These are phyloP conservation scores for Drosophila demipolita DNA, from an alignment of 2,888 invertebrate genomes.

Conservation along the genomic window DNA sequence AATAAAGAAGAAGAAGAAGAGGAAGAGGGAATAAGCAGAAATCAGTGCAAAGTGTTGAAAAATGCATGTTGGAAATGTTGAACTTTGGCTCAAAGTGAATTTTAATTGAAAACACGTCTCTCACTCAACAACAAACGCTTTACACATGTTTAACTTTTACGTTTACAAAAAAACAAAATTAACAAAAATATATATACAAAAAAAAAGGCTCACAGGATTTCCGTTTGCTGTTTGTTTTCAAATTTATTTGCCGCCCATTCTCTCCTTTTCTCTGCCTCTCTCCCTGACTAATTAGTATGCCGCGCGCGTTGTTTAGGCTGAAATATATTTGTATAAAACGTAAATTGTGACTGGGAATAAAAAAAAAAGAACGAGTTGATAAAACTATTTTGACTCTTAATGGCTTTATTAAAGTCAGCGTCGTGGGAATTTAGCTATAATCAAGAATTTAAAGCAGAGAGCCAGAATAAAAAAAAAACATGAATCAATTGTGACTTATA, in stretches of 20 bases:
- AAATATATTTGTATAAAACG: conserved; percentile 50
- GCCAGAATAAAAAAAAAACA: background rate
- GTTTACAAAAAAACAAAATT: background rate
- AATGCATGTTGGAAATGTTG: conserved; percentile 31
- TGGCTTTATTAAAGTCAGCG: conserved; percentile 56
- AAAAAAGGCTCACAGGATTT: conserved; percentile 72
- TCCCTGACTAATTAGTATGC: conserved; percentile 65
- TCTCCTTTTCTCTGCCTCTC: background rate
- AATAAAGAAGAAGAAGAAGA: background rate
- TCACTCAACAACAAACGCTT: conserved; percentile 34
- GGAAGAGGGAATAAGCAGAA: background rate
- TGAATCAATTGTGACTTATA: conserved; percentile 39
- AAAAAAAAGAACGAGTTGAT: conserved; percentile 22
- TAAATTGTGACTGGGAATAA: conserved; percentile 38
- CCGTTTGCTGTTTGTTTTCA: conserved; percentile 66
- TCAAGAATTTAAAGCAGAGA: conserved; percentile 1
- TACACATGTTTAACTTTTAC: conserved; percentile 61
- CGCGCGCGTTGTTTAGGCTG: conserved; percentile 37
- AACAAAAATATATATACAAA: background rate
- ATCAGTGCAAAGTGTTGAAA: conserved; percentile 13
- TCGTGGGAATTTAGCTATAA: conserved; percentile 53
- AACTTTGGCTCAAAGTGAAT: conserved; percentile 60
- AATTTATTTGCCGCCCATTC: conserved; percentile 50
- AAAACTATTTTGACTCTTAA: conserved; percentile 45
- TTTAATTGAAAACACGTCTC: conserved; percentile 63